phyloP scores from a whole-genome alignment of 2,797 vertebrate genomes.

The Chromis chromis region DNA sequence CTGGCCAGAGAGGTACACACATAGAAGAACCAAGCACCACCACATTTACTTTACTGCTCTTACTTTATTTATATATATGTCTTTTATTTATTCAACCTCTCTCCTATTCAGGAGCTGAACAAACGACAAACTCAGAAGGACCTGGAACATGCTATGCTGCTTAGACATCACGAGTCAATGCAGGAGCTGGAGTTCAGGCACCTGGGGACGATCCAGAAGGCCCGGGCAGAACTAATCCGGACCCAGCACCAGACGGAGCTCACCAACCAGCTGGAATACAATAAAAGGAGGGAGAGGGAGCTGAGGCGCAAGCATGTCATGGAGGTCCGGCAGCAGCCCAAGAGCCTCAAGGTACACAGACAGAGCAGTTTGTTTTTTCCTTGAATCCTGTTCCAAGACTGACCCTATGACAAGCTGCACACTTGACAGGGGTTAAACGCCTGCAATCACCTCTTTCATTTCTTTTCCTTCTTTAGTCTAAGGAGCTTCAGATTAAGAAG shows the following conservation, averaged over 20 bases:
- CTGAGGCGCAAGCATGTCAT: conserved; percentile 96
- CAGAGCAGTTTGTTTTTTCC: not conserved
- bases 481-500: conserved; percentile 99
- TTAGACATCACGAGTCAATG: conserved; percentile 98
- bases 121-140: conserved; percentile 99
- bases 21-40: not conserved
- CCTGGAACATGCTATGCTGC: conserved; percentile 96
- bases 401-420: too few relatives aligned
- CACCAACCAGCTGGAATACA: conserved; percentile 99
- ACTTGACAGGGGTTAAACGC: too few relatives aligned
- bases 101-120: conserved; percentile 90
- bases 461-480: conserved; percentile 84
- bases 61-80: not conserved
- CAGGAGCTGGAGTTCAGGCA: conserved; percentile 99
- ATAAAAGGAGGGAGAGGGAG: conserved; percentile 96
- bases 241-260: conserved; percentile 98
- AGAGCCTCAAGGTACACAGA: conserved; percentile 92
- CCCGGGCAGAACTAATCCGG: conserved; percentile 96
- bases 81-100: conserved; percentile 16
- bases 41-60: not conserved
- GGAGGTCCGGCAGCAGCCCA: conserved; percentile 97
- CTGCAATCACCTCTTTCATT: not conserved
- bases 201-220: conserved; percentile 94
- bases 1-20: conserved; percentile 93
- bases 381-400: not conserved